Base-by-base conservation (phyloP, 2,888 invertebrate species). In the Laspeyria flexula region DNA sequence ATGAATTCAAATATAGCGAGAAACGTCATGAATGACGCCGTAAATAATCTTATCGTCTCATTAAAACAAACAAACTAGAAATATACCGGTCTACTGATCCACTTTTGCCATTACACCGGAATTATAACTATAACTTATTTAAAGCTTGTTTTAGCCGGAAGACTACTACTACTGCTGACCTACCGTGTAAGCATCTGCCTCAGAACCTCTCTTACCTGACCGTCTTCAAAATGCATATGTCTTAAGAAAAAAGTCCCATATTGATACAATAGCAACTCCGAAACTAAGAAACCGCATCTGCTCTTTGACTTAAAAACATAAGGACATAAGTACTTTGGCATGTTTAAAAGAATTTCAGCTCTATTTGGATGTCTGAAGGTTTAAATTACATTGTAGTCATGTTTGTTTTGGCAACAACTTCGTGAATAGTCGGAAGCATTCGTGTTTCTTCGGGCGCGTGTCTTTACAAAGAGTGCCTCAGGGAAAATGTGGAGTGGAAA, bases 211-310 rank as follows among this genome's bases (percentile, higher is more conserved):
- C 73, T 71, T 90, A 90, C 90, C 90, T 90, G 90, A 79, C 55
- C 77, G 73, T 83, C 56, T 59, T 56, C 71, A 70, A 73, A 75
- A 61, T 76, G 81, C 89, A 89, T 83, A 86, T 89, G 89, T 79
- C 83, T 83, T 69, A 67, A 81, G 78, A 84, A 88, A 91, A 88
- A 86, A 80, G 82, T 80, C 77, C 81, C 65, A 66, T 61, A 81
- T 86, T 81, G 86, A 84, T 85, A 88, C 89, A 86, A 89, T 85
- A 83, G 80, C 85, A 79, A 78, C 84, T 80, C 70, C 66, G 73
- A 85, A 84, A 86, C 83, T 82, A 83, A 80, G 85, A 85, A 87
- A 82, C 79, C n/a, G 85, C 91, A 91, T 90, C 91, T 91, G 91
- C 90, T 81, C 72, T 71, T 62, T 65, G 60, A 65, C 65, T 46